These are phyloP conservation scores for Oligia strigilis DNA, from an alignment of 2,888 invertebrate species.

Conservation along the genomic window DNA sequence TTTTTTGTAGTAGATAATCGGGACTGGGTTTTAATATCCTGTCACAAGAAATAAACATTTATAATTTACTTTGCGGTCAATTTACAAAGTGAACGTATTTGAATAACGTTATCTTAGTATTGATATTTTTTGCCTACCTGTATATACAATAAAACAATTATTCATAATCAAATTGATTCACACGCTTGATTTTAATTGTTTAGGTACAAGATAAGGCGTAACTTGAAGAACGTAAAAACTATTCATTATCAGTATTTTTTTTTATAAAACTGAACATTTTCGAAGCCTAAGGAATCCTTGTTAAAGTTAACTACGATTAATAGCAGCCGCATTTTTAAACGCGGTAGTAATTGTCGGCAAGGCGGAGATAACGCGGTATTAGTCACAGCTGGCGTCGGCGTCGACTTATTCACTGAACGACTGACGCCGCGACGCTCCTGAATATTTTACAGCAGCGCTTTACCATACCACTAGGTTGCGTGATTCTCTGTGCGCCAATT, in stretches of 20 bases:
- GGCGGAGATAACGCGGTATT: conserved; percentile 28
- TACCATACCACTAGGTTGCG: conserved; percentile 3
- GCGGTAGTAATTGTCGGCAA: conserved; percentile 18
- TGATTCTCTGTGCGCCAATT: neutral
- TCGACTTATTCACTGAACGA: conserved; percentile 35
- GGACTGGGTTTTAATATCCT: conserved; percentile 17
- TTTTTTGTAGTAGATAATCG: conserved; percentile 23
- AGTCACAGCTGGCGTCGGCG: conserved; percentile 37
- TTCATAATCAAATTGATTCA: neutral
- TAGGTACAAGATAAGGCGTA: neutral
- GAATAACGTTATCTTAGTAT: neutral
- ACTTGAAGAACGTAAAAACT: neutral
- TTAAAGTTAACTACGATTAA: conserved; percentile 23
- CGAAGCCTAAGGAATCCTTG: neutral
- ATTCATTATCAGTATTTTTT: neutral
- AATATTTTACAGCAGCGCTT: conserved; percentile 59
- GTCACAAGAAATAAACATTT: neutral
- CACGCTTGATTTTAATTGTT: neutral
- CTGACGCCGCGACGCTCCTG: conserved; percentile 34
- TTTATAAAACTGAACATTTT: neutral
- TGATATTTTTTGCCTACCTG: neutral
- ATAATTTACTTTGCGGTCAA: neutral
- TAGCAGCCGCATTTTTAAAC: conserved; percentile 24
- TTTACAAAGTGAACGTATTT: neutral
- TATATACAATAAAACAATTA: neutral